Conservation (phyloP, 1,140 invertebrate genomes). For the Mya arenaria region DNA sequence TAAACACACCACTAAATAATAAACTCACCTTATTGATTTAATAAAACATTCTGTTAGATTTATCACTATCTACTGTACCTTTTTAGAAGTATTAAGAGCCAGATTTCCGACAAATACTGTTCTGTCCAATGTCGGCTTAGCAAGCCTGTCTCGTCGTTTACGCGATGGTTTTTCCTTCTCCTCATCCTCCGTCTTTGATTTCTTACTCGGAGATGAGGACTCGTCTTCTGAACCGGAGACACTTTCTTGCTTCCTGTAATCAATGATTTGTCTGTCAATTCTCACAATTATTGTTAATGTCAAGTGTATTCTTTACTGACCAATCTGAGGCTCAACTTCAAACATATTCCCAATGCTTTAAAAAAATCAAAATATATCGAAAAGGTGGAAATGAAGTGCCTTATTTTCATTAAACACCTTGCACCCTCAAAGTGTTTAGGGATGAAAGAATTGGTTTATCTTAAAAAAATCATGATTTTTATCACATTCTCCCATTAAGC, state of each 20-base stretch:
- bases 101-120: constrained; percentile 54
- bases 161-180: constrained; percentile 1
- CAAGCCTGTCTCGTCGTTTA: constrained; percentile 22
- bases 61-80: constrained; percentile 26
- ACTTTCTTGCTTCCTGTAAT: neutral
- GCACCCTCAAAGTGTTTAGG: no score
- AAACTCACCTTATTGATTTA: neutral
- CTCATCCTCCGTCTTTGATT: no score
- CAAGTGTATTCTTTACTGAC: no score
- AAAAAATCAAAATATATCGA: no score
- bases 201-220: no score
- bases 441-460: no score
- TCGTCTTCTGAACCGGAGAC: neutral
- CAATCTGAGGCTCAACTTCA: no score
- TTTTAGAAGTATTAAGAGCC: constrained; percentile 16
- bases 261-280: neutral
- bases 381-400: no score
- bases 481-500: no score
- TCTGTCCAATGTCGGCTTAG: constrained; percentile 7
- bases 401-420: no score
- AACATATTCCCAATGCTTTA: no score
- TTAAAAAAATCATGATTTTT: no score
- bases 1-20: neutral
- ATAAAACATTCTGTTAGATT: neutral
- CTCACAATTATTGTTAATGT: neutral